These are phyloP conservation scores for Himalopsyche tibetana DNA, from an alignment of 2,888 invertebrate species.

Conservation along the genomic window DNA sequence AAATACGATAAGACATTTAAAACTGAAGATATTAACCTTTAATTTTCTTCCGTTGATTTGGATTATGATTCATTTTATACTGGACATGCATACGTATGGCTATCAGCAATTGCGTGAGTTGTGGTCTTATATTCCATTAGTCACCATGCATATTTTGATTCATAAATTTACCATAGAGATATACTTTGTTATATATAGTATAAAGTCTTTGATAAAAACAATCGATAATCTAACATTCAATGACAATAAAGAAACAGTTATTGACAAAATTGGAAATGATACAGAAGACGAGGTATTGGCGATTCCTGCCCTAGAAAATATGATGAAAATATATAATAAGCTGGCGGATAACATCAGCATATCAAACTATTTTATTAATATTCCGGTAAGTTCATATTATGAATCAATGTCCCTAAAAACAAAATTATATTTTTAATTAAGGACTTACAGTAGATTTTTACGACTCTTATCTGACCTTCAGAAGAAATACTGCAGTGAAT, in stretches of 20 bases:
- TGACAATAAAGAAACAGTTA: background rate
- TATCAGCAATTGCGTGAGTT: background rate
- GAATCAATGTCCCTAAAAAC: too few species aligned
- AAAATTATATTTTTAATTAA: too few species aligned
- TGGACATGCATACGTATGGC: background rate
- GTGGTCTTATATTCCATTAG: background rate
- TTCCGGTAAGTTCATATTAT: conserved; percentile 13
- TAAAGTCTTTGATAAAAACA: conserved; percentile 1
- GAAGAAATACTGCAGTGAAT: too few species aligned
- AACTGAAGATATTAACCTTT: background rate
- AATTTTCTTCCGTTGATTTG: conserved; percentile 3
- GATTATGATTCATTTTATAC: background rate
- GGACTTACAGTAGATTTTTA: too few species aligned
- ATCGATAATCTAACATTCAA: background rate
- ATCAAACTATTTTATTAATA: conserved; percentile 24
- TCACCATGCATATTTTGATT: background rate
- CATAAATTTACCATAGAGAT: conserved; percentile 45
- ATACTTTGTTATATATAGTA: background rate
- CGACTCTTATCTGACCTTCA: too few species aligned
- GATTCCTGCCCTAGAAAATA: background rate
- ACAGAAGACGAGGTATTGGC: background rate
- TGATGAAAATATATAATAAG: conserved; percentile 17
- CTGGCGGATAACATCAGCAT: conserved; percentile 1
- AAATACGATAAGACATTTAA: background rate
- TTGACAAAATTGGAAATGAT: background rate